These are phyloP conservation scores for Tetragonula carbonaria DNA, from an alignment of 2,888 invertebrate genomes.

Conservation along the genomic window DNA sequence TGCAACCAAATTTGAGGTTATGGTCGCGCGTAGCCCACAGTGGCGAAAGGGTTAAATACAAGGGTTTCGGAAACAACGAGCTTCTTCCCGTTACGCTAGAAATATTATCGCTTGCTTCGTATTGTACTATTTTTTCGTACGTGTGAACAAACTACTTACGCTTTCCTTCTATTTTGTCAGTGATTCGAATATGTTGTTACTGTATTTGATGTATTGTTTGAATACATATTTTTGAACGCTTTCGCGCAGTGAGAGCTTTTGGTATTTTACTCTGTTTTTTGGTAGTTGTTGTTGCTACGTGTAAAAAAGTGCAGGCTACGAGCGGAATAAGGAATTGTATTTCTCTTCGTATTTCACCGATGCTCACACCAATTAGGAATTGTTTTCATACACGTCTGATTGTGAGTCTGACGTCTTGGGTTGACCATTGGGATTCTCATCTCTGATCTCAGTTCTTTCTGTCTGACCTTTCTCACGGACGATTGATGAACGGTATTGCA, in stretches of 20 bases:
- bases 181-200: constrained; percentile 29
- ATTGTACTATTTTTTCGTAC: constrained; percentile 44
- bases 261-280: constrained; percentile 43
- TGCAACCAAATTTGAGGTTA: not conserved
- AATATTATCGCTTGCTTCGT: constrained; percentile 64
- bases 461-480: not conserved
- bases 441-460: not conserved
- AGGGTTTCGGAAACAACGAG: constrained; percentile 8
- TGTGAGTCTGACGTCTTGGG: not conserved
- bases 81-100: constrained; percentile 56
- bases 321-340: not conserved
- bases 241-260: constrained; percentile 57
- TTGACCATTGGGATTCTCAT: not conserved
- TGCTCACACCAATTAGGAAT: not conserved
- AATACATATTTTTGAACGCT: constrained; percentile 51
- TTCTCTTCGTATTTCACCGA: constrained; percentile 7
- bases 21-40: no score
- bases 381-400: not conserved
- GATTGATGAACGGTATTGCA: not conserved
- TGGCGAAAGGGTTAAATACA: not conserved
- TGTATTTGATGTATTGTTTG: constrained; percentile 52
- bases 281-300: constrained; percentile 52
- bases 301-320: constrained; percentile 9
- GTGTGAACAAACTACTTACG: constrained; percentile 37
- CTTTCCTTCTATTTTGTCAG: constrained; percentile 41